phyloP scores from a whole-genome alignment of 2,797 vertebrate genomes.

The Spinus olivaceus region DNA sequence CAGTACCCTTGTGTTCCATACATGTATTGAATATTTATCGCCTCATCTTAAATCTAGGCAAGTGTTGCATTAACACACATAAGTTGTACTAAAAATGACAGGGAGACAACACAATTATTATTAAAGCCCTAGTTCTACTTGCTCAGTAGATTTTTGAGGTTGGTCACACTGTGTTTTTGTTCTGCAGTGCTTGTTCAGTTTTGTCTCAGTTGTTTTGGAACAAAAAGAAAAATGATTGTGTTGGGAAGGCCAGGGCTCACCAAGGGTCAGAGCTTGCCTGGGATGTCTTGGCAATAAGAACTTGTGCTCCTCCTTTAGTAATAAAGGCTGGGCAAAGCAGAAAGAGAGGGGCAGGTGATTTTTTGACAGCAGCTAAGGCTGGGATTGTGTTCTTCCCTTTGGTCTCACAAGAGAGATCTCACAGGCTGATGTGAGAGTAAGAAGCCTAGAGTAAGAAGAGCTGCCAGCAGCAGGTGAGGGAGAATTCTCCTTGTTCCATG shows the following conservation, averaged over 20 bases:
- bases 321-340: not conserved
- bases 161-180: not conserved
- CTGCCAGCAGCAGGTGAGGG: not conserved
- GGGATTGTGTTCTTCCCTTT: not conserved
- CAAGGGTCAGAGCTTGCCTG: not conserved
- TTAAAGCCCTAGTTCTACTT: not conserved
- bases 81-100: not conserved
- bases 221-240: not conserved
- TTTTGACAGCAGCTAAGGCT: not conserved
- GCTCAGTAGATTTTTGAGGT: not conserved
- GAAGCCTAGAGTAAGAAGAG: not conserved
- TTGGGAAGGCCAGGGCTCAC: not conserved
- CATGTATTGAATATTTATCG: not conserved
- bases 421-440: not conserved
- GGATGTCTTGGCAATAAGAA: not conserved
- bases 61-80: not conserved
- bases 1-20: rapidly evolving
- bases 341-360: not conserved
- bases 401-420: not conserved
- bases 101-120: not conserved
- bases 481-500: not conserved
- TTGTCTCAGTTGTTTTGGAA: not conserved
- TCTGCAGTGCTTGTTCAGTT: not conserved
- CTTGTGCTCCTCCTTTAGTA: not conserved
- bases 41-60: not conserved